Percentiles rank a stretch among this genome's conserved stretches.
These are phyloP conservation scores for Corythoichthys haematopterus DNA, from an alignment of 2,113 vertebrate genomes.

Conservation along the genomic window DNA sequence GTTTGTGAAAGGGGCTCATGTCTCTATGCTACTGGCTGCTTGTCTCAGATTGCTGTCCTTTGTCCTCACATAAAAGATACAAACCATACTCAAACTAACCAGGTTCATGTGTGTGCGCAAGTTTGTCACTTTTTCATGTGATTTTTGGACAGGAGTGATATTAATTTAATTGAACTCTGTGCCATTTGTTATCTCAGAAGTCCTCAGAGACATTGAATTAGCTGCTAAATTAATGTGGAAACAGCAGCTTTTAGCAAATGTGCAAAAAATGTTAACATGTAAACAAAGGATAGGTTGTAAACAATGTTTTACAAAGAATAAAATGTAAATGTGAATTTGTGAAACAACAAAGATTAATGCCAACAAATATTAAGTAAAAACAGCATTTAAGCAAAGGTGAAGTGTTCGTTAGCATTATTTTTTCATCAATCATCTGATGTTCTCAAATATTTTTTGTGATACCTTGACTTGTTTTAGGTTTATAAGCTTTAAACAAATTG, in stretches of 20 bases:
- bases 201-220: neutral
- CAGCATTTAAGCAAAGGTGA: neutral
- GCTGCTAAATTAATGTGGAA: neutral
- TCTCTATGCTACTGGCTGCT: conserved; percentile 40
- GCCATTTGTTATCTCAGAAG: neutral
- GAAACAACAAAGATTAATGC: too few species aligned
- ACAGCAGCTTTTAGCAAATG: neutral
- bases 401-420: neutral
- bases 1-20: conserved; percentile 3
- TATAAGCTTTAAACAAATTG: too few species aligned
- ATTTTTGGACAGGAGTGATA: neutral
- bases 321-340: neutral
- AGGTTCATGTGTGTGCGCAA: conserved; percentile 20
- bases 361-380: neutral
- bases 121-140: neutral
- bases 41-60: conserved; percentile 53
- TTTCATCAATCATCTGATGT: neutral
- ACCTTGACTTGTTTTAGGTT: neutral
- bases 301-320: neutral
- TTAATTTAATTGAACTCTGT: neutral
- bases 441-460: neutral
- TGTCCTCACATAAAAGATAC: conserved; percentile 58
- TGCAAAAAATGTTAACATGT: neutral
- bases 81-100: conserved; percentile 33
- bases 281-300: neutral